Base-by-base conservation (phyloP, 2,113 vertebrate species). In the Pedionomus torquatus region DNA sequence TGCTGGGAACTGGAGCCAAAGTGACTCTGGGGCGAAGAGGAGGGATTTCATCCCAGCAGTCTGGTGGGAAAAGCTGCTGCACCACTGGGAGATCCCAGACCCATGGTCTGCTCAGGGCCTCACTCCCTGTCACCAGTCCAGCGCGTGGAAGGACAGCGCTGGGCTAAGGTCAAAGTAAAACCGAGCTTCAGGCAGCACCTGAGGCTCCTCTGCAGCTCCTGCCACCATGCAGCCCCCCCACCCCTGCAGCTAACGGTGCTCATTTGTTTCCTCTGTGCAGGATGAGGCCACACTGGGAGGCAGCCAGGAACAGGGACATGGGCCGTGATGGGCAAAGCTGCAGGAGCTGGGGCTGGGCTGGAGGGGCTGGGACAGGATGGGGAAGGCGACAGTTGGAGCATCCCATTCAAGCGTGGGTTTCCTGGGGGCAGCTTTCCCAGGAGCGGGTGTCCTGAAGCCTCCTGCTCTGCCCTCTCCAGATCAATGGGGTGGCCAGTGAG, bases 401-500 rank as follows among this genome's bases (percentile, higher is more conserved):
- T 70, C 20, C 26, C 3, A 0, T 66, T 41, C 1, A 1, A 31
- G 39, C 0, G 3, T 43, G 37, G 31, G 68, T 58, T 78, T 76
- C 31, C 75, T 64, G 39, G 35, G 26, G 11, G 8, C 3, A 7
- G 18, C 54, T 80, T 69, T 94, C 43, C n/a, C 46, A 30, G 35
- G 39, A 87, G 25, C 0, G 4, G 52, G 15, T 2, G 11, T 48
- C 21, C 86, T 66, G n/a, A 76, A 35, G 15, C 26, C 55, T 65
- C 72, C n/a, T 1, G 7, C 37, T 90, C 6, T 87, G 41, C 51
- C 70, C 30, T 31, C 31, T 78, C 64, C 94, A 99, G 99, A 99
- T 99, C 95, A 99, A 99, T 0, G 99, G 99, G 5, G 99, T 99
- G 97, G 97, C 99, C 41, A 99, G 99, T 0, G 98, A 99, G 96